phyloP scores from a whole-genome alignment of 37 sponge, comb jelly and placozoan genomes.

The Aphrocallistes beatrix region DNA sequence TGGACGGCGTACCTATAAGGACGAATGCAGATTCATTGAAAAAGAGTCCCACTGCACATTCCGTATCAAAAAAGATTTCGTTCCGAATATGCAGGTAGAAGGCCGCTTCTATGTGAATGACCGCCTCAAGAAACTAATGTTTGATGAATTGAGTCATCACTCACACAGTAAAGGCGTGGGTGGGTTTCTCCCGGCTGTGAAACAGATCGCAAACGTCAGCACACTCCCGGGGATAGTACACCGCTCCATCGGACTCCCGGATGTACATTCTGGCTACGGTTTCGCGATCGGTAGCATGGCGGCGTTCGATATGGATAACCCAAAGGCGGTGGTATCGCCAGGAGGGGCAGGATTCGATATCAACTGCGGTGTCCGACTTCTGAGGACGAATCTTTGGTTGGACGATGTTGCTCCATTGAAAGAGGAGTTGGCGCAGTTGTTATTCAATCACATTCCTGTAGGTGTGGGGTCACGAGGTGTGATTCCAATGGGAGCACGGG shows the following conservation, averaged over 20 bases:
- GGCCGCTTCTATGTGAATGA: slow-evolving; percentile 88
- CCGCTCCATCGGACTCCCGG: slow-evolving; percentile 86
- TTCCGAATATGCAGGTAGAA: slow-evolving; percentile 98
- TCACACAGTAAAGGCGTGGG: slow-evolving; percentile 67
- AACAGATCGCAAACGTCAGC: slow-evolving; percentile 95
- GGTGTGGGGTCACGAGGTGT: slow-evolving; percentile 97
- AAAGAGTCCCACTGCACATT: slow-evolving; percentile 38
- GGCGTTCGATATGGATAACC: slow-evolving; percentile 84
- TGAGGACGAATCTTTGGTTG: slow-evolving; percentile 83
- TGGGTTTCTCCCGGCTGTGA: slow-evolving; percentile 91
- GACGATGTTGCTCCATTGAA: slow-evolving; percentile 81
- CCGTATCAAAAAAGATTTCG: slow-evolving; percentile 91
- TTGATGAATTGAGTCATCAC: slow-evolving; percentile 83
- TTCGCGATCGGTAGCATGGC: slow-evolving; percentile 99
- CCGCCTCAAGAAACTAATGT: slow-evolving; percentile 73
- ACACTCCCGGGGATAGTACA: slow-evolving; percentile 94
- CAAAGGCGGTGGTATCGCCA: slow-evolving; percentile 84
- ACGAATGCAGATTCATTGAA: slow-evolving; percentile 81
- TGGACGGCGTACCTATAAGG: slow-evolving; percentile 42
- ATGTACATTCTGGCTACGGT: slow-evolving; percentile 95
- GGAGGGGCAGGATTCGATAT: slow-evolving; percentile 99
- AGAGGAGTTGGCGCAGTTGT: slow-evolving; percentile 85
- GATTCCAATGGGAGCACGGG: slow-evolving; percentile 92
- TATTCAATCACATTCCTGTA: slow-evolving; percentile 99
- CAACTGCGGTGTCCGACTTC: slow-evolving; percentile 92